Conservation (phyloP, 1,140 invertebrate genomes). For the Aphidius ervi region DNA sequence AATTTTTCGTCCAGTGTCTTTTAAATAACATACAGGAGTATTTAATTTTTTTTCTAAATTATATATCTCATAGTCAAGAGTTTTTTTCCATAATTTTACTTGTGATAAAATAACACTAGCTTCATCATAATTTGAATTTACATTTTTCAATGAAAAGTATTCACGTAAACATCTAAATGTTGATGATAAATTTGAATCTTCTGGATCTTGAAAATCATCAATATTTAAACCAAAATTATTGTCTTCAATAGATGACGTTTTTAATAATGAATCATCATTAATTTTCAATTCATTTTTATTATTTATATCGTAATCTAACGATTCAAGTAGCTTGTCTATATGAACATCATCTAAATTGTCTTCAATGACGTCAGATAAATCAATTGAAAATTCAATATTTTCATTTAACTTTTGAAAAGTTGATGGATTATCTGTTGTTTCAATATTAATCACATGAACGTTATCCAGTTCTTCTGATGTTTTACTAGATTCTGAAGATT, state of each 20-base stretch:
- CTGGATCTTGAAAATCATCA: conserved; percentile 19
- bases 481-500: not conserved
- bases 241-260: conserved; percentile 6
- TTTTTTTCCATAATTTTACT: conserved; percentile 37
- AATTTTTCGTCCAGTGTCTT: conserved; percentile 26
- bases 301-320: conserved; percentile 12
- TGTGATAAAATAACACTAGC: conserved; percentile 25
- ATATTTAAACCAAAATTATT: conserved; percentile 5
- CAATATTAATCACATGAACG: conserved; percentile 24
- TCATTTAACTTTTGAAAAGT: conserved; percentile 31
- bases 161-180: not conserved
- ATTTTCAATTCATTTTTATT: not conserved
- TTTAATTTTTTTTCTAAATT: conserved; percentile 27
- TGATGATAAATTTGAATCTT: not conserved
- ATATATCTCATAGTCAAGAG: conserved; percentile 39
- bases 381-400: conserved; percentile 25
- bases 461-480: conserved; percentile 4
- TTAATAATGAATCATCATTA: conserved; percentile 13
- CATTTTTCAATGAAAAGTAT: conserved; percentile 2
- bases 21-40: conserved; percentile 20
- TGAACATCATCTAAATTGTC: conserved; percentile 20
- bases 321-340: conserved; percentile 18
- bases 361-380: conserved; percentile 23
- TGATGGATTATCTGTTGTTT: conserved; percentile 20
- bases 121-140: conserved; percentile 1